phyloP scores from a whole-genome alignment of 2,888 invertebrate species.

The Athrips mouffetella region DNA sequence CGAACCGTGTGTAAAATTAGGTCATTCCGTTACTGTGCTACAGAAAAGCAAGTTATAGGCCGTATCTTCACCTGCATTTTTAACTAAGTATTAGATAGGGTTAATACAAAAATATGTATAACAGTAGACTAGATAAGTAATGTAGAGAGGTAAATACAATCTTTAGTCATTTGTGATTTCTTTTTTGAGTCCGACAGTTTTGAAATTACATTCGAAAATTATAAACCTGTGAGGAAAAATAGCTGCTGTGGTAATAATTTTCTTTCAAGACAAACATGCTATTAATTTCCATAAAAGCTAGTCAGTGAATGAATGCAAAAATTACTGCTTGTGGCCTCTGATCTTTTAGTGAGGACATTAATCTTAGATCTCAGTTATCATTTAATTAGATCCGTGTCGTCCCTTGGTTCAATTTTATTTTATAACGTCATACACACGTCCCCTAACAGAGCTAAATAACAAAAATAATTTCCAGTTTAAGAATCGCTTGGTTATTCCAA shows the following conservation, averaged over 20 bases:
- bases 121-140: too few species aligned
- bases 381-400: conserved; percentile 75
- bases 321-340: conserved; percentile 45
- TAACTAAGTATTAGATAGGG: too few species aligned
- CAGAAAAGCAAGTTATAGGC: too few species aligned
- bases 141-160: too few species aligned
- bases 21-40: too few species aligned
- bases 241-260: too few species aligned
- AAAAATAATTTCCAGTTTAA: conserved; percentile 31
- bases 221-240: too few species aligned
- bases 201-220: conserved; percentile 16
- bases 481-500: too few species aligned
- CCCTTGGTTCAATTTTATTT: conserved; percentile 76
- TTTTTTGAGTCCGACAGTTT: neutral
- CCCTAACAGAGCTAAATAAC: conserved; percentile 53
- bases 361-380: conserved; percentile 74
- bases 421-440: conserved; percentile 77
- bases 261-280: conserved; percentile 3
- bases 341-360: conserved; percentile 63
- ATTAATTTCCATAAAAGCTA: conserved; percentile 27
- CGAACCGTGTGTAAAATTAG: too few species aligned
- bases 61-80: too few species aligned
- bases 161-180: too few species aligned
- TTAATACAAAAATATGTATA: too few species aligned
- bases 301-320: conserved; percentile 31